Evolutionary conservation across 1,140 invertebrate species (phyloP), one percentile per base, ranked within the genome.

Genomic region (Anadara kagoshimensis): DNA sequence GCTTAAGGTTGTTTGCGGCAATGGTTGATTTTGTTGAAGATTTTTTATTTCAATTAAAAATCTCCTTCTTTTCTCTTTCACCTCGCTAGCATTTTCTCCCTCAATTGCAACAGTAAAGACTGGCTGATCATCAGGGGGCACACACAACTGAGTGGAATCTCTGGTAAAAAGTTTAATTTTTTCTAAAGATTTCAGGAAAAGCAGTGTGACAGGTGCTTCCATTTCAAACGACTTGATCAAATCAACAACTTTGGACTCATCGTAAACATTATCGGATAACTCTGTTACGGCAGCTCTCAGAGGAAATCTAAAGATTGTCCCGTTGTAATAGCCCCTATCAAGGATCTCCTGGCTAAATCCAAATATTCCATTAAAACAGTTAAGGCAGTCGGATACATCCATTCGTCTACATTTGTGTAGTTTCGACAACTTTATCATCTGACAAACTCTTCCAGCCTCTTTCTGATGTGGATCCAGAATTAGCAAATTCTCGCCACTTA

Each of bases 231-330:
- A 61, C 12, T 49, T 54, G 10, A 84, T 78, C 0, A 85, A 56
- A 18, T 78, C 67, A 43, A 22, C 11, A 29, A 84, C 61, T 56
- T 80, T 80, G n/a, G 71, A 56, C 41, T 57, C 51, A 16, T 65
- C 51, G 64, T 79, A 81, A 26, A 78, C 22, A 22, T 65, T 79
- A 14, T 66, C 54, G 0, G 76, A 79, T 16, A 83, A 63, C 5
- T 69, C 47, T 20, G 75, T 78, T 51, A 29, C 2, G 26, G n/a
- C 18, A n/a, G 64, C 36, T 20, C 84, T 41, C 44, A 85, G 56
- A 24, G 84, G 81, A 69, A 85, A 81, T 68, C 85, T 74, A 26
- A 85, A 84, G 26, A 86, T 14, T 7, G 83, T 81, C 0, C 84
- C 84, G 14, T 20, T 18, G n/a, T 73, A 75, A 49, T 78, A 79